Evolutionary conservation across 2,113 vertebrate genomes (phyloP).

Genomic region (Hydrochoerus hydrochaeris): DNA sequence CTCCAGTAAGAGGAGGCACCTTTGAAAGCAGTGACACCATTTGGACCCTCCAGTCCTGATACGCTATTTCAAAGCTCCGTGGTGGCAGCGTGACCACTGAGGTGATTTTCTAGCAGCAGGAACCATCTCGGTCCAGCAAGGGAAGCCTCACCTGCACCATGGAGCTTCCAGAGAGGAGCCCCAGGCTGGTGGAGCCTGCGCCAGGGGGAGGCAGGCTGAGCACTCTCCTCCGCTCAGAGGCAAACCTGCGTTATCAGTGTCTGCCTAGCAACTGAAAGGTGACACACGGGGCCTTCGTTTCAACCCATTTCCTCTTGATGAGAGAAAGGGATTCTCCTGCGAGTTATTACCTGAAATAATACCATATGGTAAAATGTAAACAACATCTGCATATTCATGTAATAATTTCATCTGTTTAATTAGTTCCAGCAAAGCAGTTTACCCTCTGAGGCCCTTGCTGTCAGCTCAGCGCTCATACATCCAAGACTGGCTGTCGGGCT

Average conservation of each 20-base stretch:
- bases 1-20: background rate
- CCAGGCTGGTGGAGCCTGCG: background rate
- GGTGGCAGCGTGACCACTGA: background rate
- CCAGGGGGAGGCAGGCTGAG: conserved; percentile 54
- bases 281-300: conserved; percentile 88
- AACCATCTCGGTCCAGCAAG: conserved; percentile 45
- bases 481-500: conserved; percentile 93
- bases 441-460: conserved; percentile 97
- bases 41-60: background rate
- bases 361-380: conserved; percentile 99
- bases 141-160: background rate
- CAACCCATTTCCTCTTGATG: conserved; percentile 93
- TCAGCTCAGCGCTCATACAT: conserved; percentile 93
- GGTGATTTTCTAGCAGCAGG: background rate
- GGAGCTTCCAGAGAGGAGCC: conserved; percentile 29
- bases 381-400: conserved; percentile 99
- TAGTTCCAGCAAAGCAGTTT: conserved; percentile 99
- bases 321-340: conserved; percentile 93
- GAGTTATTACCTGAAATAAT: conserved; percentile 99
- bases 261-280: conserved; percentile 90
- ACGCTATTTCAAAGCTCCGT: background rate
- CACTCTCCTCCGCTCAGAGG: background rate
- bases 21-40: background rate
- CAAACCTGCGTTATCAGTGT: conserved; percentile 81
- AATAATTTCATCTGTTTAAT: conserved; percentile 99